phyloP scores from a whole-genome alignment of 2,797 vertebrate genomes.

The Malurus splendens region DNA sequence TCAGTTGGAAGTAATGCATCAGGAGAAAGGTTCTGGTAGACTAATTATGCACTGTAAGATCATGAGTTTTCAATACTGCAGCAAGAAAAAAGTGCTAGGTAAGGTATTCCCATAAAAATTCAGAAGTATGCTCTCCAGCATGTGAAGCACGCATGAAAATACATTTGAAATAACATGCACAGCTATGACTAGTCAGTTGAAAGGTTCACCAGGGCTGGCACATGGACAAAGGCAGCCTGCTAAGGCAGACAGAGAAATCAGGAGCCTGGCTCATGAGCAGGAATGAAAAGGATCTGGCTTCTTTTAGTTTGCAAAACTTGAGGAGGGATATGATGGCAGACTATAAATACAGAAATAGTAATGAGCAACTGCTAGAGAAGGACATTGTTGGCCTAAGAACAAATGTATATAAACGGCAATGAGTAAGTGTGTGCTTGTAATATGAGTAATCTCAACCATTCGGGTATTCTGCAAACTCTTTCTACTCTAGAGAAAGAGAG shows the following conservation, averaged over 20 bases:
- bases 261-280: neutral
- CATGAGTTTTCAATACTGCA: neutral
- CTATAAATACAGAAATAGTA: neutral
- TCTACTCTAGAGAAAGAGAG: neutral
- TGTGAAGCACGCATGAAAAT: neutral
- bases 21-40: neutral
- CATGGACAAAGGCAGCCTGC: neutral
- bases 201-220: neutral
- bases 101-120: neutral
- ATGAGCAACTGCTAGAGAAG: neutral
- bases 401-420: neutral
- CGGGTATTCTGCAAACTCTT: neutral
- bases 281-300: neutral
- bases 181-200: neutral
- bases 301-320: neutral
- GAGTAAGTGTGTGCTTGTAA: neutral
- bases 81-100: neutral
- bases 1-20: neutral
- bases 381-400: neutral
- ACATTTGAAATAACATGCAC: neutral
- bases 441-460: neutral
- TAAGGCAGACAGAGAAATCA: neutral
- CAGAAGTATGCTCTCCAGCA: fast-evolving
- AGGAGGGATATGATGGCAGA: neutral
- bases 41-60: neutral